Evolutionary conservation across 1,140 invertebrate genomes (phyloP).

Genomic region (Caenorhabditis tropicalis): DNA sequence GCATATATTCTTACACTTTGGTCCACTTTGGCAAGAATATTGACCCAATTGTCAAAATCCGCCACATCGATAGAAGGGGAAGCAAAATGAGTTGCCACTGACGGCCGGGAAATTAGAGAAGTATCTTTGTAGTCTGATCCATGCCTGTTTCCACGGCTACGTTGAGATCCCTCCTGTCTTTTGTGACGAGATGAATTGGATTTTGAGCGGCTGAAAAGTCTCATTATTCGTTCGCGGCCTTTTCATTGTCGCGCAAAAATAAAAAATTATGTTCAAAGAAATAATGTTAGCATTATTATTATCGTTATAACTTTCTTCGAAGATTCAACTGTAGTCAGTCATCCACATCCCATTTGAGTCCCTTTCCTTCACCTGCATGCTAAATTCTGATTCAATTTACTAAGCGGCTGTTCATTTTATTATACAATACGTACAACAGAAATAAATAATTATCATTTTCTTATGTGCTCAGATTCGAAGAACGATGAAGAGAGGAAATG

Average conservation of each 20-base stretch:
- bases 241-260: background rate
- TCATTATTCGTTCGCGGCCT: background rate
- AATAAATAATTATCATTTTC: conserved; percentile 32
- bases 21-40: conserved; percentile 39
- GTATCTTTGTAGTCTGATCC: conserved; percentile 25
- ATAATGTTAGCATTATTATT: background rate
- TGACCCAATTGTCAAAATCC: conserved; percentile 48
- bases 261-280: background rate
- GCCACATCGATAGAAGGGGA: background rate
- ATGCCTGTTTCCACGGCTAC: background rate
- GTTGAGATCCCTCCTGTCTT: background rate
- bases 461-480: conserved; percentile 11
- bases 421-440: conserved; percentile 26
- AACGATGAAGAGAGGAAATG: conserved; percentile 12
- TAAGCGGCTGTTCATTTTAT: conserved; percentile 23
- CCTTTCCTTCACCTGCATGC: background rate
- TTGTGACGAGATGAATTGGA: background rate
- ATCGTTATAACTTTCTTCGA: conserved; percentile 1
- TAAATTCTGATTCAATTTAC: background rate
- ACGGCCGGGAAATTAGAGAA: background rate
- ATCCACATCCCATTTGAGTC: background rate
- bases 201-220: background rate
- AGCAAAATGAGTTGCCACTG: conserved; percentile 12
- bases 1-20: conserved; percentile 27
- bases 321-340: background rate